Percentiles rank a stretch among this genome's conserved stretches.
Conservation (phyloP, 2,797 vertebrate species). For the Notamacropus eugenii region DNA sequence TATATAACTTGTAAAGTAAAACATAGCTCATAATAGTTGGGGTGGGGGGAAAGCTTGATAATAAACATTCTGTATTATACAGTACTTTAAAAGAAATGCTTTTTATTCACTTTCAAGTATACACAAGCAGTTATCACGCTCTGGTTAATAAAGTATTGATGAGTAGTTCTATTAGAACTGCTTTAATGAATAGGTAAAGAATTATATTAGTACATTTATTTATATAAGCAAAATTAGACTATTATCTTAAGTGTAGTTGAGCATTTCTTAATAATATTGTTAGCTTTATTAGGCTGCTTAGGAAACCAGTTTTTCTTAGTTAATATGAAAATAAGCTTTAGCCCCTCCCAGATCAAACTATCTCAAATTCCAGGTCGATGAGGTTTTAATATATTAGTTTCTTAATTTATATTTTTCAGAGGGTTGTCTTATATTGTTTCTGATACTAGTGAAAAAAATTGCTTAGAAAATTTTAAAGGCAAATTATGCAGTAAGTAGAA, state of each 20-base stretch:
- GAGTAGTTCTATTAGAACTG: neutral
- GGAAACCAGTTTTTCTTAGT: slow-evolving; percentile 17
- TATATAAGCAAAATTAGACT: neutral
- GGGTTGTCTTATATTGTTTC: slow-evolving; percentile 19
- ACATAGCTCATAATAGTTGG: neutral
- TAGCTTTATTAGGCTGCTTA: slow-evolving; percentile 31
- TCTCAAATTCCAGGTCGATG: slow-evolving; percentile 50
- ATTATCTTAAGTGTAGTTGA: slow-evolving; percentile 33
- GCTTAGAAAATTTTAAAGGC: slow-evolving; percentile 64
- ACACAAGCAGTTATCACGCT: neutral
- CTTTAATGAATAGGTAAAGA: neutral
- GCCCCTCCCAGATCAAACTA: slow-evolving; percentile 56
- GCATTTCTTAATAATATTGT: slow-evolving; percentile 6
- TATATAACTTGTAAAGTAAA: neutral
- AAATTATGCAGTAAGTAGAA: slow-evolving; percentile 59
- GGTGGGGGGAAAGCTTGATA: neutral
- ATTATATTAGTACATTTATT: neutral
- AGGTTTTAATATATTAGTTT: slow-evolving; percentile 49
- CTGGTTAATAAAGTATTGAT: neutral
- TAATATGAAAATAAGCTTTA: slow-evolving; percentile 41
- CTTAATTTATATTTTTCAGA: slow-evolving; percentile 41
- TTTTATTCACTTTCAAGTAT: neutral
- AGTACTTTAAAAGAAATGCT: neutral
- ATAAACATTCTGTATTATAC: neutral
- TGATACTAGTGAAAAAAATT: slow-evolving; percentile 59